phyloP scores from a whole-genome alignment of 2,113 vertebrate species.

The Empidonax traillii region DNA sequence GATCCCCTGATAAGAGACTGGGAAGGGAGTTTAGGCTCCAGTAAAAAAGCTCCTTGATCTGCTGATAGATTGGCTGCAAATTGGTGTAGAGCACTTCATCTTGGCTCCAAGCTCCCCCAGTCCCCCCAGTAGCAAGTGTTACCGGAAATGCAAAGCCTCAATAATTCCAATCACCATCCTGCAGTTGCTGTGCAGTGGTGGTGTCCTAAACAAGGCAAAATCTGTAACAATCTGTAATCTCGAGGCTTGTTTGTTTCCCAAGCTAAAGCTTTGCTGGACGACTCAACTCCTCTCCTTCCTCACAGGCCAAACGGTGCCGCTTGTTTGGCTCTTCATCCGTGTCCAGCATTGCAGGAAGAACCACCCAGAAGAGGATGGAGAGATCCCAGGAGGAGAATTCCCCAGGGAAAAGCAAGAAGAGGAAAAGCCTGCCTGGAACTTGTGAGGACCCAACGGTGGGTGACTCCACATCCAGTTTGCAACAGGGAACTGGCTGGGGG shows the following conservation, averaged over 20 bases:
- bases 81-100: not conserved
- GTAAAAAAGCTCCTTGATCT: not conserved
- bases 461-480: not conserved
- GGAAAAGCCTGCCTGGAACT: constrained; percentile 75
- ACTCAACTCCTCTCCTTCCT: not conserved
- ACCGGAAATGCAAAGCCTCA: not conserved
- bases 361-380: constrained; percentile 80
- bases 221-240: not conserved
- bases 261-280: not conserved
- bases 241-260: not conserved
- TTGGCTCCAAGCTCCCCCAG: not conserved
- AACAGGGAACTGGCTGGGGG: not conserved
- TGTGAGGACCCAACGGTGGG: constrained; percentile 9
- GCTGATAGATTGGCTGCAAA: not conserved
- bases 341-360: constrained; percentile 47
- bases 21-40: not conserved
- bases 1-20: not conserved
- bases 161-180: not conserved
- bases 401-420: constrained; percentile 80
- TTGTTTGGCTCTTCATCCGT: constrained; percentile 78
- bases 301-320: constrained; percentile 15
- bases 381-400: constrained; percentile 79
- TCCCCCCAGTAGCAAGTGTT: not conserved
- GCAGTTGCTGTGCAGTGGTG: not conserved
- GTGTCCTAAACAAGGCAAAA: too few species aligned